Percentiles rank a stretch among this genome's conserved stretches.
Conservation (phyloP, 2,888 invertebrate species). For the Epistrophe eligans region DNA sequence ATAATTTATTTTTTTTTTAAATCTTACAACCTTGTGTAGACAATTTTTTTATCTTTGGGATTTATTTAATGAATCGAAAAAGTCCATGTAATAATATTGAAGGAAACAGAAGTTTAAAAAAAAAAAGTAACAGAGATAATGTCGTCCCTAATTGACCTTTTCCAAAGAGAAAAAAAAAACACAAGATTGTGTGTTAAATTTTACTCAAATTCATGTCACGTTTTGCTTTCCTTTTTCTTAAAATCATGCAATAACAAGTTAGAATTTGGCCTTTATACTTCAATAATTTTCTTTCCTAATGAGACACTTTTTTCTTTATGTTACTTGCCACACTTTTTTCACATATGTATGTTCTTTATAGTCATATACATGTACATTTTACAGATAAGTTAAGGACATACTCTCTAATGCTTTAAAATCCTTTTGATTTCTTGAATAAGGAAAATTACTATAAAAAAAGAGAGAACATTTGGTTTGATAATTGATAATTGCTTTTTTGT, state of each 20-base stretch:
- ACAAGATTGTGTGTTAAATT: neutral
- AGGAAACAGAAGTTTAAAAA: neutral
- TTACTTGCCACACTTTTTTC: neutral
- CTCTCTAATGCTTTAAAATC: neutral
- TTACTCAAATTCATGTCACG: slow-evolving; percentile 10
- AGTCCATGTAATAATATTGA: neutral
- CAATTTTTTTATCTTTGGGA: neutral
- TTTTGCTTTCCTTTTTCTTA: neutral
- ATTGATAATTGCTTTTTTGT: too few species aligned
- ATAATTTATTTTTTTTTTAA: neutral
- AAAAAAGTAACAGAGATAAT: neutral
- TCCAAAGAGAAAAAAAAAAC: neutral
- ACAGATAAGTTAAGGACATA: neutral
- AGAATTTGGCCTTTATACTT: slow-evolving; percentile 9
- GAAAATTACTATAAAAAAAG: too few species aligned
- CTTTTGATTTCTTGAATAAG: too few species aligned
- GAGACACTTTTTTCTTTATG: neutral
- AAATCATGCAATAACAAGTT: neutral
- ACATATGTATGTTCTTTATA: neutral
- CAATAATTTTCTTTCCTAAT: neutral
- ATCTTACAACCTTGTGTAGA: neutral
- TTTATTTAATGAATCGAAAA: slow-evolving; percentile 6
- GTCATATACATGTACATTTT: neutral
- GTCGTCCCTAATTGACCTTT: slow-evolving; percentile 11
- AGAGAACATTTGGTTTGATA: too few species aligned